A percentile compares a stretch with the other conserved stretches of the same genome.
These are phyloP conservation scores for Parnassius glacialis DNA, from an alignment of 2,888 invertebrate genomes.

Conservation along the genomic window DNA sequence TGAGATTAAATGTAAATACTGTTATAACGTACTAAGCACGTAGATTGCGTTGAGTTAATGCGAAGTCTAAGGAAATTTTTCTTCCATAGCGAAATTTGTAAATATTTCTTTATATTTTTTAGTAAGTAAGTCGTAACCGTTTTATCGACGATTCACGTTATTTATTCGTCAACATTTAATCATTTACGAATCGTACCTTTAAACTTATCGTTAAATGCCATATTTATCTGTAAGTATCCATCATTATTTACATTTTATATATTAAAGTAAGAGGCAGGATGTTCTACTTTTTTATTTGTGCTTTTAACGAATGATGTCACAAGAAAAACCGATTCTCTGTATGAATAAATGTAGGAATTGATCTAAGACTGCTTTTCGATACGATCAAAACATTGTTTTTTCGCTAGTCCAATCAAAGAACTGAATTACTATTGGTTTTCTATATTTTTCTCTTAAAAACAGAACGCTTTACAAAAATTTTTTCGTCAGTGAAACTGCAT, in stretches of 20 bases:
- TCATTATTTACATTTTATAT: conserved; percentile 59
- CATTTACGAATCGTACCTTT: conserved; percentile 76
- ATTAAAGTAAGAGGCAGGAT: conserved; percentile 33
- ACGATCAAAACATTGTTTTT: conserved; percentile 49
- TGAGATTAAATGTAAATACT: conserved; percentile 76
- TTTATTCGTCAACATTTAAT: conserved; percentile 76
- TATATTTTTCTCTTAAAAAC: conserved; percentile 44
- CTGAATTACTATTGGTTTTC: conserved; percentile 12
- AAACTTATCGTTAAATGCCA: conserved; percentile 76
- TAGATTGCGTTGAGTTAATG: conserved; percentile 57
- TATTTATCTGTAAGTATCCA: conserved; percentile 75
- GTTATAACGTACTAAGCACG: conserved; percentile 63
- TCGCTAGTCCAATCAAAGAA: conserved; percentile 39
- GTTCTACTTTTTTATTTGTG: conserved; percentile 40
- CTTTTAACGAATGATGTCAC: conserved; percentile 40
- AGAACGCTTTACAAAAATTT: conserved; percentile 22
- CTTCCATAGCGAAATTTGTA: conserved; percentile 81
- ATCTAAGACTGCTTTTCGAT: conserved; percentile 73
- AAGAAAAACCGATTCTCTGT: conserved; percentile 30
- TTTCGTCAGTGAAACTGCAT: conserved; percentile 46
- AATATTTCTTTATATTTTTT: conserved; percentile 69
- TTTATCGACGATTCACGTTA: conserved; percentile 72
- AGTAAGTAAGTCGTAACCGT: conserved; percentile 61
- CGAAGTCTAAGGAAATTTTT: conserved; percentile 67
- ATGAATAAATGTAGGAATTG: conserved; percentile 69